These are phyloP conservation scores for Neocrepidodera transversa DNA, from an alignment of 2,888 invertebrate species.

Conservation along the genomic window DNA sequence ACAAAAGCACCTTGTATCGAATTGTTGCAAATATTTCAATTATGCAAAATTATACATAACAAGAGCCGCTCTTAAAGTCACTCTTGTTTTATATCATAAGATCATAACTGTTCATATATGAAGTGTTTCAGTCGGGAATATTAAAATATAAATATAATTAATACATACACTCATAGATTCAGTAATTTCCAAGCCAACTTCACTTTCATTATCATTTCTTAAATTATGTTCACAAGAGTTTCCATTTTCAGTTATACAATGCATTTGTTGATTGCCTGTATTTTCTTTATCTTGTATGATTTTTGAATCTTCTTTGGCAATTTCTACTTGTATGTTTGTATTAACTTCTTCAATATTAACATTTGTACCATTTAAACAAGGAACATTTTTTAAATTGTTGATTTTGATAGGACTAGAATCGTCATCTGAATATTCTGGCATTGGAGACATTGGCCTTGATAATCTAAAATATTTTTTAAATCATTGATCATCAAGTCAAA, in stretches of 20 bases:
- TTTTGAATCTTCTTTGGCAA: conserved; percentile 20
- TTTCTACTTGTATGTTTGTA: conserved; percentile 23
- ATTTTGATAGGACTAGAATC: conserved; percentile 54
- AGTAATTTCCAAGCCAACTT: conserved; percentile 57
- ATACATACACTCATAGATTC: conserved; percentile 52
- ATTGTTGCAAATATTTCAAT: no score
- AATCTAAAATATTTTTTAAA: conserved; percentile 59
- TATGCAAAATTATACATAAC: no score
- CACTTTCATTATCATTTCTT: conserved; percentile 41
- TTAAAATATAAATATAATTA: background rate
- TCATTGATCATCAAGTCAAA: background rate
- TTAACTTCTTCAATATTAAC: conserved; percentile 31
- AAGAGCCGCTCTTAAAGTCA: no score
- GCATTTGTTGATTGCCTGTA: conserved; percentile 22
- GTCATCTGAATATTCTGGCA: conserved; percentile 69
- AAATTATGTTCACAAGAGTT: conserved; percentile 29
- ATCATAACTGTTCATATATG: no score
- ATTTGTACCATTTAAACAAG: conserved; percentile 21
- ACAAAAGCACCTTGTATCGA: no score
- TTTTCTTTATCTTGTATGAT: conserved; percentile 24
- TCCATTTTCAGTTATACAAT: conserved; percentile 44
- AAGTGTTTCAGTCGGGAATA: no score
- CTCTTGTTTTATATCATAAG: no score
- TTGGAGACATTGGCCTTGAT: conserved; percentile 75
- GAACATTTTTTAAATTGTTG: conserved; percentile 33